Conservation (phyloP, 2,113 vertebrate genomes). For the Dolichallabes microphthalmus region DNA sequence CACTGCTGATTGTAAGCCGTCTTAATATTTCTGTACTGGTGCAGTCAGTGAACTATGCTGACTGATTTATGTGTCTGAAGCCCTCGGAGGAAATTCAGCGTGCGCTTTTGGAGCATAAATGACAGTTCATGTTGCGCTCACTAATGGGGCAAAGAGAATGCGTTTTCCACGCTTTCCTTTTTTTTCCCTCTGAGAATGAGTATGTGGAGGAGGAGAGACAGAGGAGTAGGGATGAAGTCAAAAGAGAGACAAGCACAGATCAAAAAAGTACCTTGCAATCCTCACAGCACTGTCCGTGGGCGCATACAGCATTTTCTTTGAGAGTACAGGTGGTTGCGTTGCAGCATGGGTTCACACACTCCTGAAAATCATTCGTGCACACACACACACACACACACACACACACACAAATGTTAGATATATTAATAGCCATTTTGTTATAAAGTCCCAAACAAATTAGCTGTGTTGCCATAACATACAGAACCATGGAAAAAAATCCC, state of each 20-base stretch:
- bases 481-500: too few relatives aligned
- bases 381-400: constrained; percentile 16
- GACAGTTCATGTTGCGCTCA: constrained; percentile 42
- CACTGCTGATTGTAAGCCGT: neutral
- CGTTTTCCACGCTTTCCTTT: constrained; percentile 26
- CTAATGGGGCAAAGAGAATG: constrained; percentile 47
- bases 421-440: neutral
- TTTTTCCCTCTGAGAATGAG: constrained; percentile 14
- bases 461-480: neutral
- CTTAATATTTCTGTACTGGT: constrained; percentile 7
- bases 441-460: neutral
- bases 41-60: constrained; percentile 27
- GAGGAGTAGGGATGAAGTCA: neutral
- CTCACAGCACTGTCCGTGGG: constrained; percentile 90
- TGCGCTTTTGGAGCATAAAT: constrained; percentile 36
- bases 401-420: neutral
- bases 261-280: constrained; percentile 80
- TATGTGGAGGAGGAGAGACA: neutral
- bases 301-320: constrained; percentile 84
- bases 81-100: constrained; percentile 35
- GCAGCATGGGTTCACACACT: constrained; percentile 92
- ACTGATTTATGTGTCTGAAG: constrained; percentile 51
- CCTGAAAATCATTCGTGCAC: constrained; percentile 65
- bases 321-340: constrained; percentile 91
- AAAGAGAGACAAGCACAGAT: constrained; percentile 9